A percentile compares a stretch with the other conserved stretches of the same genome.
phyloP scores from a whole-genome alignment of 2,797 vertebrate genomes.

The Sylvilagus floridanus region DNA sequence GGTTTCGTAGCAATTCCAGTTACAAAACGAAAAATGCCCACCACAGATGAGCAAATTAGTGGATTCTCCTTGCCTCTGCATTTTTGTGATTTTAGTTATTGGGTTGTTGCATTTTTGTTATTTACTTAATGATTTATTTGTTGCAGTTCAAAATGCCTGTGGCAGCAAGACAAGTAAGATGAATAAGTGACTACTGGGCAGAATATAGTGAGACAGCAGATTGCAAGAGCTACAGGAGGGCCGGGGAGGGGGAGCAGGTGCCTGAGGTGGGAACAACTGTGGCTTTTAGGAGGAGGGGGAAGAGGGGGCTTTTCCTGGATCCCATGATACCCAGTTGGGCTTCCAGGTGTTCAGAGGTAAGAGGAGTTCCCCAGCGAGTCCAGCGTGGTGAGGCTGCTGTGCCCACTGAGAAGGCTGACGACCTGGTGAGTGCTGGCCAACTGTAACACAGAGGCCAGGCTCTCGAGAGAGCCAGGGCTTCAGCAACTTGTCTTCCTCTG shows the following conservation, averaged over 20 bases:
- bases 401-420: neutral
- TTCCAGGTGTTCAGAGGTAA: neutral
- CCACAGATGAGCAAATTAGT: neutral
- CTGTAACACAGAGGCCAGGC: neutral
- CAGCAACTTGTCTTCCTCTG: neutral
- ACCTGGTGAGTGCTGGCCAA: neutral
- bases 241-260: neutral
- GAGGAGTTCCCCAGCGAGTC: neutral
- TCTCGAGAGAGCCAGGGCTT: neutral
- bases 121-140: neutral
- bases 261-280: neutral
- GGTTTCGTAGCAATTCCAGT: neutral
- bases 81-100: neutral
- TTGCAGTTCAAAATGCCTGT: neutral
- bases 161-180: neutral
- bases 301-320: neutral
- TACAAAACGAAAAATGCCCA: neutral
- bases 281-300: neutral
- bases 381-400: neutral
- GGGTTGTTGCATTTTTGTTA: neutral
- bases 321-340: neutral
- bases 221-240: fast-evolving
- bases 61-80: neutral
- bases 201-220: neutral
- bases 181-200: neutral